Evolutionary conservation across 2,113 vertebrate species (phyloP).

Genomic region (Mixornis gularis): DNA sequence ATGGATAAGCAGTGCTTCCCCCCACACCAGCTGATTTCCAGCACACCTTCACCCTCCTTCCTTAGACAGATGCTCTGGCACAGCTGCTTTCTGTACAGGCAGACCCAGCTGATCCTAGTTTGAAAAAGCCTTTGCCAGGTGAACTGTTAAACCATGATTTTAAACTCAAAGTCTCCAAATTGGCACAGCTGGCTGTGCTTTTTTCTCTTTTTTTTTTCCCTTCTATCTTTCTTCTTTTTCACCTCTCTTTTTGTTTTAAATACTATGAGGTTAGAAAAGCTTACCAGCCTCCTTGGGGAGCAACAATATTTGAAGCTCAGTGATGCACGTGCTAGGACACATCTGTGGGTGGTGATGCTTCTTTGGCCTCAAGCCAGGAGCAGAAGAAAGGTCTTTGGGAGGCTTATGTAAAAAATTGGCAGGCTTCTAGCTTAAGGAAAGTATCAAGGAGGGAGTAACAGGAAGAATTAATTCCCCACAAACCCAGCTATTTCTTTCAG

Average conservation of each 20-base stretch:
- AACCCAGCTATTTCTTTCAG: neutral
- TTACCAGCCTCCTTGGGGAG: neutral
- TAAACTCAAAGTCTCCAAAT: neutral
- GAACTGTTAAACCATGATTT: neutral
- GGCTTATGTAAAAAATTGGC: neutral
- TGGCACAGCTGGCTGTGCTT: neutral
- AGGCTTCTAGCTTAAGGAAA: neutral
- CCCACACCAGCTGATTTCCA: neutral
- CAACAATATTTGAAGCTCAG: neutral
- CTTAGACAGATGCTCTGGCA: neutral
- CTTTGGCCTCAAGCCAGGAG: neutral
- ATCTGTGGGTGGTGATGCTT: neutral
- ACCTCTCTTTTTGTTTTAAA: neutral
- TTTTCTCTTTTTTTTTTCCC: rapidly evolving
- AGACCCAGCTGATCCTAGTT: neutral
- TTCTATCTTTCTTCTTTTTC: no score
- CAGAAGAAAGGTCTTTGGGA: neutral
- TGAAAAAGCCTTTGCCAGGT: neutral
- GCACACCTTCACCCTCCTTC: neutral
- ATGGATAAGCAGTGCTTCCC: rapidly evolving
- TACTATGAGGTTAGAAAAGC: neutral
- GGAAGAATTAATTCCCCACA: neutral
- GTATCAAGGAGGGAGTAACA: neutral
- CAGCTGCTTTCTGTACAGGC: neutral
- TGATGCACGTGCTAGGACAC: neutral